These are phyloP conservation scores for Loripinus fragilis DNA, from an alignment of 2,888 invertebrate genomes.

Conservation along the genomic window DNA sequence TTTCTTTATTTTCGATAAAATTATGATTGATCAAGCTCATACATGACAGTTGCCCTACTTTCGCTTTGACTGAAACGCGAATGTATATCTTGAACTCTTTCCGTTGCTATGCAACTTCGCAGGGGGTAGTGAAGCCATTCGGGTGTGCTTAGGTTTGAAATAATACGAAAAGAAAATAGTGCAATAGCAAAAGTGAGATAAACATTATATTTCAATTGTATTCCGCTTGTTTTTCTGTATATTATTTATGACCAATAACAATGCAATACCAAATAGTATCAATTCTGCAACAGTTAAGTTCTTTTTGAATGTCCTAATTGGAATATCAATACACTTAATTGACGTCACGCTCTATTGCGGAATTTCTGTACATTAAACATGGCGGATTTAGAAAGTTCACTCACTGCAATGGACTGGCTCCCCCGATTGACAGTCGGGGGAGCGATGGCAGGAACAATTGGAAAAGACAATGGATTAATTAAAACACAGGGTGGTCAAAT, in stretches of 20 bases:
- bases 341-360: conserved; percentile 51
- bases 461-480: conserved; percentile 66
- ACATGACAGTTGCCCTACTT: conserved; percentile 23
- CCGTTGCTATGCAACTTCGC: conserved; percentile 76
- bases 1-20: no score
- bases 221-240: no score
- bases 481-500: conserved; percentile 74
- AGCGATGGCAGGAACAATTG: conserved; percentile 74
- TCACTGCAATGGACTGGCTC: conserved; percentile 85
- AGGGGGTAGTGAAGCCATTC: conserved; percentile 70
- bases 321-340: conserved; percentile 32
- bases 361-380: conserved; percentile 72
- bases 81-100: conserved; percentile 72
- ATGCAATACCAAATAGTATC: no score
- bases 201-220: no score
- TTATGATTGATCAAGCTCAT: not conserved
- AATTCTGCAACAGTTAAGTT: not conserved
- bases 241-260: no score
- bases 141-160: conserved; percentile 52
- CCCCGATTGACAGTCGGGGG: conserved; percentile 83
- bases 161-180: conserved; percentile 37
- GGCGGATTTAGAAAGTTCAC: conserved; percentile 84
- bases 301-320: not conserved
- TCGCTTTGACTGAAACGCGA: conserved; percentile 55
- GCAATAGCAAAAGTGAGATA: not conserved